Evolutionary conservation across 2,113 vertebrate species (phyloP).

Genomic region (Pseudonaja textilis): DNA sequence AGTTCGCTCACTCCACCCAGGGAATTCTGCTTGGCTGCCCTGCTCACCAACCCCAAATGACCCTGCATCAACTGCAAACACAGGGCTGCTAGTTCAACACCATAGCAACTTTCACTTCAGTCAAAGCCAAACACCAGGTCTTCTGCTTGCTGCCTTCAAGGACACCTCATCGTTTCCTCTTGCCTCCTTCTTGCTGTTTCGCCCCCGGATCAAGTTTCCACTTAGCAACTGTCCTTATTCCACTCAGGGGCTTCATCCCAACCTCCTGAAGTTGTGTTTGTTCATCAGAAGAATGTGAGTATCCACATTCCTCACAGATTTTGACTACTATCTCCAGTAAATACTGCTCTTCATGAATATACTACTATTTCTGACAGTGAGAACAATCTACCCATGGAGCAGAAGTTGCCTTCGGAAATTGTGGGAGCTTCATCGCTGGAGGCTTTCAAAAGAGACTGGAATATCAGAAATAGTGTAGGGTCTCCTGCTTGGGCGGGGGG

Average conservation of each 20-base stretch:
- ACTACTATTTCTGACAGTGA: too few relatives aligned
- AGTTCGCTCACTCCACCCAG: background rate
- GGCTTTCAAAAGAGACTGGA: too few relatives aligned
- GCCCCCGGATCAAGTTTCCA: background rate
- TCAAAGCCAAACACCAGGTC: background rate
- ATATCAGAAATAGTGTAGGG: too few relatives aligned
- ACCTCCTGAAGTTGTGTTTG: background rate
- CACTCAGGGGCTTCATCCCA: background rate
- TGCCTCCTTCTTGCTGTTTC: background rate
- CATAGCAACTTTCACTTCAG: background rate
- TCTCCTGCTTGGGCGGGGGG: too few relatives aligned
- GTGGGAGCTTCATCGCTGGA: too few relatives aligned
- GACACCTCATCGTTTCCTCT: background rate
- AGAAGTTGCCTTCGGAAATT: too few relatives aligned
- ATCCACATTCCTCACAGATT: background rate
- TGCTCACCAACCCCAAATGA: slow-evolving; percentile 7
- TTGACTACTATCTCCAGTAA: background rate
- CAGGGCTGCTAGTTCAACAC: background rate
- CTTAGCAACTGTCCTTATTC: background rate
- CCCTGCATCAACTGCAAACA: slow-evolving; percentile 5
- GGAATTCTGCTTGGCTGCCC: slow-evolving; percentile 8
- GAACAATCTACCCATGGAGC: too few relatives aligned
- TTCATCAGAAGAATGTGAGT: background rate
- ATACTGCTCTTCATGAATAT: background rate
- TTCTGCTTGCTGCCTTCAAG: background rate